phyloP scores from a whole-genome alignment of 2,797 vertebrate genomes.

The Muraenolepis orangiensis region DNA sequence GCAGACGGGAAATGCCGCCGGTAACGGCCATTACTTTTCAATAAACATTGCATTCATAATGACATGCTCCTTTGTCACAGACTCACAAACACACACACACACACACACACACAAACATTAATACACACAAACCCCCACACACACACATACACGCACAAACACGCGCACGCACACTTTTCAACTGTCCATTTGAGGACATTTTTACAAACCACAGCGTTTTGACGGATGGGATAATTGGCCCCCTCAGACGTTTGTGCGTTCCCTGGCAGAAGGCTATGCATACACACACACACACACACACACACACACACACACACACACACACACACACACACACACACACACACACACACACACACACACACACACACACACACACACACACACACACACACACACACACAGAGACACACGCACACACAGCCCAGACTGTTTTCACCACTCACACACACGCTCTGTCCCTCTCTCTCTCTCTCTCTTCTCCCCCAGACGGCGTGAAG shows the following conservation, averaged over 20 bases:
- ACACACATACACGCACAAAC: background rate
- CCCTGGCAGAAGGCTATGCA: background rate
- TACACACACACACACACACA: constrained; percentile 16
- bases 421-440: constrained; percentile 36
- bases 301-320: constrained; percentile 21
- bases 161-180: background rate
- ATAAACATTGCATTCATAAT: background rate
- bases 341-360: constrained; percentile 12
- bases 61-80: background rate
- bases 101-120: no score
- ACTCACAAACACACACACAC: background rate
- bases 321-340: constrained; percentile 21
- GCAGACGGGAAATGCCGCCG: background rate
- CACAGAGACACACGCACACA: constrained; percentile 20
- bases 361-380: constrained; percentile 16
- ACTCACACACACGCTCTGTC: no score
- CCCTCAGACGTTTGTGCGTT: background rate
- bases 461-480: constrained; percentile 31
- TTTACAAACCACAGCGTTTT: background rate
- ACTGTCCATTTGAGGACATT: constrained; percentile 1
- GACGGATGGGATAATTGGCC: background rate
- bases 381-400: constrained; percentile 21
- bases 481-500: constrained; percentile 60
- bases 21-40: background rate
- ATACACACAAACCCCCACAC: no score